Evolutionary conservation across 2,888 invertebrate species (phyloP), one percentile per base, ranked within the genome.

Genomic region (Neuroscelio doddi): DNA sequence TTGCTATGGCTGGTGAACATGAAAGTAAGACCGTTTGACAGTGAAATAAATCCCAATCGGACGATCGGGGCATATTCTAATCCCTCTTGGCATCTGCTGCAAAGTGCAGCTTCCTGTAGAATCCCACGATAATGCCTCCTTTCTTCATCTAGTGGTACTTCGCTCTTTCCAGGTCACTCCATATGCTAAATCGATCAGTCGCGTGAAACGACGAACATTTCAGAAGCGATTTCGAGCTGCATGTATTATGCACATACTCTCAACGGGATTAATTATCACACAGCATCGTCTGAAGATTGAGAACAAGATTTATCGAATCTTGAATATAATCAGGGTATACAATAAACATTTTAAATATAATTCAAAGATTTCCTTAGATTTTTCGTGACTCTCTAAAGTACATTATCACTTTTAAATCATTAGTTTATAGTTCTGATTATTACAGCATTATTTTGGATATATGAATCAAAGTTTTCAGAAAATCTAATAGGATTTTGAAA

Each of bases 31-130:
- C 59, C 55, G 61, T 45, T 47, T 56, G 45, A 64, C 55, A 63
- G 41, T 58, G 66, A 68, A 70, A 71, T 70, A 73, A 71, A 71
- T 70, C 64, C 64, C 53, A 63, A 70, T 70, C 69, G 68, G 50
- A 47, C 36, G 56, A 65, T 50, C 62, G 51, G 45, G 51, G 67
- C 70, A 71, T 73, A 70, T 70, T 71, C 65, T 72, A 69, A 73
- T 72, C 66, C 68, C 46, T 52, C 66, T 71, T 64, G 64, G 62
- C 65, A 52, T 49, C 46, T 53, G 49, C 57, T 29, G 44, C 47
- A 30, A 50, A 68, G 57, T 64, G 53, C 41, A 14, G 9, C 57
- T 42, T 47, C 17, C 30, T 21, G 38, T 42, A 27, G 29, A 47
- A 47, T 57, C 52, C 59, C 52, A 50, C 53, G 64, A 52, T 64